These are phyloP conservation scores for Platerodrilus igneus DNA, from an alignment of 2,888 invertebrate genomes.

Conservation along the genomic window DNA sequence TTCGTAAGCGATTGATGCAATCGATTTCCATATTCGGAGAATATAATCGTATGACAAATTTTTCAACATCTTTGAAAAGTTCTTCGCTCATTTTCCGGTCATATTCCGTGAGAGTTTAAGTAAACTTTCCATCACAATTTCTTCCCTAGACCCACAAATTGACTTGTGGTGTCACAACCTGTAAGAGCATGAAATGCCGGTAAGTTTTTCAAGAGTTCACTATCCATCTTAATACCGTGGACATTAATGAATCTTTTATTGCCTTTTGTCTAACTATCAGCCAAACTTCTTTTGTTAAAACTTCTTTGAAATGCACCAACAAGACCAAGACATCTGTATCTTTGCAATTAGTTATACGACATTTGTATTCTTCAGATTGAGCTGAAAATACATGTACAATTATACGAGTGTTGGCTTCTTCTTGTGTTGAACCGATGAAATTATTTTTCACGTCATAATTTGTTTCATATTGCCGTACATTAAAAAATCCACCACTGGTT, in stretches of 20 bases:
- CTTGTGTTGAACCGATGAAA: not conserved
- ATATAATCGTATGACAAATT: no score
- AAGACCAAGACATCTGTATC: slow-evolving; percentile 1
- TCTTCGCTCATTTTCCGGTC: no score
- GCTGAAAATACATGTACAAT: slow-evolving; percentile 2
- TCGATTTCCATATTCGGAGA: no score
- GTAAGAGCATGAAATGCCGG: slow-evolving; percentile 6
- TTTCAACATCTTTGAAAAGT: no score
- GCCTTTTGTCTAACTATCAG: not conserved
- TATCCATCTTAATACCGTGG: slow-evolving; percentile 2
- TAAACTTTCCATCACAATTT: not conserved
- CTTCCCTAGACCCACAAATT: no score
- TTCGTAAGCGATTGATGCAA: not conserved
- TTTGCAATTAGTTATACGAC: not conserved
- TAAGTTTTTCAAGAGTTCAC: not conserved
- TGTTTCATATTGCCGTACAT: not conserved
- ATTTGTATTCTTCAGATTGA: not conserved
- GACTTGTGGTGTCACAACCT: slow-evolving; percentile 6
- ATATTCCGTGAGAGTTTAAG: no score
- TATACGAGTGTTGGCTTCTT: slow-evolving; percentile 2
- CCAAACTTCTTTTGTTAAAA: not conserved
- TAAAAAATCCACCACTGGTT: not conserved
- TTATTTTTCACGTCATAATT: not conserved
- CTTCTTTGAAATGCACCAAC: not conserved
- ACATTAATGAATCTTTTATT: not conserved